These are phyloP conservation scores for Drosophila chauvacae DNA, from an alignment of 1,140 invertebrate species.

Conservation along the genomic window DNA sequence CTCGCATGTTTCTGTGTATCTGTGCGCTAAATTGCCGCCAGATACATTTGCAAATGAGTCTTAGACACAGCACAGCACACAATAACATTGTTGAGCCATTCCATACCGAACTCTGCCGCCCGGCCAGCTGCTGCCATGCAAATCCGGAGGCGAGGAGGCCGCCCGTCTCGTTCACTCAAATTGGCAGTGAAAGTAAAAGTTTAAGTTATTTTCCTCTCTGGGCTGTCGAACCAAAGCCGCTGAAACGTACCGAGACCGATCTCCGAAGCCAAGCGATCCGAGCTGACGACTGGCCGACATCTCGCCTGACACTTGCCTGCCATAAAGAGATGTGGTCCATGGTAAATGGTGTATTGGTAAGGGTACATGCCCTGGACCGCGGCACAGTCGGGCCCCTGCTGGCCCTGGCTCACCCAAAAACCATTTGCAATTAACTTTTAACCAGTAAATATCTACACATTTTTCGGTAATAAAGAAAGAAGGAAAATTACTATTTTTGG, in stretches of 20 bases:
- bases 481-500: background rate
- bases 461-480: slow-evolving; percentile 14
- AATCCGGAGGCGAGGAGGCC: slow-evolving; percentile 62
- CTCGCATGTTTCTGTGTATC: slow-evolving; percentile 24
- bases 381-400: slow-evolving; percentile 1
- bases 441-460: slow-evolving; percentile 15
- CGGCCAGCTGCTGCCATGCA: slow-evolving; percentile 48
- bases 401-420: slow-evolving; percentile 20
- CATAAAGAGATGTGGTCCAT: slow-evolving; percentile 43
- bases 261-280: slow-evolving; percentile 11
- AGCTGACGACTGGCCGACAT: slow-evolving; percentile 26
- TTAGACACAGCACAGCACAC: slow-evolving; percentile 60
- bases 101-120: background rate
- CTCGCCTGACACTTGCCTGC: slow-evolving; percentile 41
- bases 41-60: slow-evolving; percentile 77
- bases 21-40: slow-evolving; percentile 71
- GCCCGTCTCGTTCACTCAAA: slow-evolving; percentile 57
- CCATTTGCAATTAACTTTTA: slow-evolving; percentile 39
- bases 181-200: slow-evolving; percentile 82
- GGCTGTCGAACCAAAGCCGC: slow-evolving; percentile 64
- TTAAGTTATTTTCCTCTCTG: slow-evolving; percentile 66
- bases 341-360: slow-evolving; percentile 1
- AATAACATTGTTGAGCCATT: slow-evolving; percentile 56
- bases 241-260: slow-evolving; percentile 21
- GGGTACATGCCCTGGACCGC: slow-evolving; percentile 18